These are phyloP conservation scores for Glaucopsyche alexis DNA, from an alignment of 2,888 invertebrate species.

Conservation along the genomic window DNA sequence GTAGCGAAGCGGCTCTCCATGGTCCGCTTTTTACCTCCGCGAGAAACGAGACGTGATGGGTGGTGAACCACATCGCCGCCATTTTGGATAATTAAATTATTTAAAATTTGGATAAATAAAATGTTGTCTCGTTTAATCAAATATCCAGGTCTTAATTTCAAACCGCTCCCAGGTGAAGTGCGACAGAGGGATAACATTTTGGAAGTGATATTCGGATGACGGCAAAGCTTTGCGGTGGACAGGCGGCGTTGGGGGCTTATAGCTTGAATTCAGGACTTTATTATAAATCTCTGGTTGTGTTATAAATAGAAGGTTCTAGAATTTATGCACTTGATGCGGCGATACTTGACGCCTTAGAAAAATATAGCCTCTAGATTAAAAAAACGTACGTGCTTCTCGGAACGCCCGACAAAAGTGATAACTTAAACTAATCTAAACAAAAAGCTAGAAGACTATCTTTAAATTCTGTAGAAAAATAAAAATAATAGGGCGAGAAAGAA, in stretches of 20 bases:
- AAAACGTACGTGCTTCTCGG: no score
- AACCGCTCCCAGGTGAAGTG: neutral
- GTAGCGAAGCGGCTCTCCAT: no score
- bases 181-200: neutral
- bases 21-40: no score
- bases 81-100: no score
- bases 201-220: slow-evolving; percentile 2
- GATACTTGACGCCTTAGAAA: neutral
- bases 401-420: no score
- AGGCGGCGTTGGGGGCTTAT: neutral
- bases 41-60: no score
- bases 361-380: neutral
- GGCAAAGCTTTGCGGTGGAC: slow-evolving; percentile 11
- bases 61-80: no score
- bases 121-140: neutral
- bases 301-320: slow-evolving; percentile 1
- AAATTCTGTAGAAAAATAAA: no score
- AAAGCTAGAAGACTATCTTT: no score
- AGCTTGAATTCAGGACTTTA: neutral
- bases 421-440: no score
- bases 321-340: neutral
- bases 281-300: neutral
- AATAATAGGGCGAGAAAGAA: no score
- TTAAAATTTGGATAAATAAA: no score
- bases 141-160: neutral